Percentiles rank a stretch among this genome's conserved stretches.
These are phyloP conservation scores for Tragelaphus eurycerus DNA, from an alignment of 2,797 vertebrate genomes.

Conservation along the genomic window DNA sequence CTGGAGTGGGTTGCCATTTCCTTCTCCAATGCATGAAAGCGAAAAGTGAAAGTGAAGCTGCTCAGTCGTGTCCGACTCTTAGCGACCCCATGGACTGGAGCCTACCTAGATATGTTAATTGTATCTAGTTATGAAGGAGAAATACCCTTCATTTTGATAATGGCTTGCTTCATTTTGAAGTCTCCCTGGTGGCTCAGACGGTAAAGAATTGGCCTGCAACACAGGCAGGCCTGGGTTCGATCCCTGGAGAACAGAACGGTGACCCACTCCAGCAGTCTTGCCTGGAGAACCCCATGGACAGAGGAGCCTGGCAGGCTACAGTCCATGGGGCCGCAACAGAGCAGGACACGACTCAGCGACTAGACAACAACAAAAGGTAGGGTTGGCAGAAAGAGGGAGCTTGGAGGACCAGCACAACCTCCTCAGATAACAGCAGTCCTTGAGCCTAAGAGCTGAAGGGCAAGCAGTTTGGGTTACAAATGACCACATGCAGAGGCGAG, in stretches of 20 bases:
- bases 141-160: neutral
- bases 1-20: no score
- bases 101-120: neutral
- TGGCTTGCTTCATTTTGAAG: neutral
- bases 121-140: neutral
- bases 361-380: neutral
- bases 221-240: neutral
- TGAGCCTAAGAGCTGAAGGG: rapidly evolving
- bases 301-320: neutral
- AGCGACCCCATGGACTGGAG: no score
- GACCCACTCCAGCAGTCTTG: neutral
- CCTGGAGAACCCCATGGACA: neutral
- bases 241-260: rapidly evolving
- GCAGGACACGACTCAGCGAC: neutral
- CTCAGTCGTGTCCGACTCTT: no score
- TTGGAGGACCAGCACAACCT: neutral
- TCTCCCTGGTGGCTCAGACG: neutral
- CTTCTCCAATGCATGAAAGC: no score
- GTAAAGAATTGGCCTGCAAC: neutral
- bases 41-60: no score
- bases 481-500: neutral
- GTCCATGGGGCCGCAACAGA: neutral
- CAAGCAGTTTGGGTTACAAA: neutral
- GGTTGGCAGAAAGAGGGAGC: neutral
- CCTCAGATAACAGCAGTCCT: neutral